Evolutionary conservation across 2,888 invertebrate species (phyloP), one percentile per base, ranked within the genome.

Genomic region (Acanthopleura granulata): DNA sequence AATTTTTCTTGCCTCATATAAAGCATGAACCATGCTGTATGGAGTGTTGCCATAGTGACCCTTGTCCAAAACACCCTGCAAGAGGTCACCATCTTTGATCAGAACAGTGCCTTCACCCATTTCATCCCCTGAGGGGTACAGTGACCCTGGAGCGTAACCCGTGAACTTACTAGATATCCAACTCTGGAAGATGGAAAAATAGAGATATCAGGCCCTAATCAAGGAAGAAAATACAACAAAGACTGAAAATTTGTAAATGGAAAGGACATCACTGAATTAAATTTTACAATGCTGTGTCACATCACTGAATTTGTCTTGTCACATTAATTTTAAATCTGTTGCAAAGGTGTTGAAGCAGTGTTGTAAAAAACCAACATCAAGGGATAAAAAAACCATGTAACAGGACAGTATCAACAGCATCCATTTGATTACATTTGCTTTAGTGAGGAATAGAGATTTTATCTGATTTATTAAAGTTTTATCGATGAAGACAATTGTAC

Each of bases 41-140:
- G 96, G 94, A 0, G 98, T 97, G 1, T 98, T 95, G 18, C 99
- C 99, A 88, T 96, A 97, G 88, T 99, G 98, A 15, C 94, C 95
- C 91, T 99, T 99, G 91, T 99, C 99, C 75, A 99, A 92, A 66
- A 98, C 94, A 11, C 99, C 99, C 81, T 93, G 93, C 3, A 99
- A 89, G 61, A 99, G 92, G 91, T 99, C 95, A 14, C 99, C 98
- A 62, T 94, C 92, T 73, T 95, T 92, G 76, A 98, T 95, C 3
- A 98, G 92, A 16, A 99, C 97, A 91, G 96, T 94, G 75, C 96
- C 95, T 91, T 99, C 99, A 25, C 95, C 93, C 95, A 99, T 95
- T 0, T 84, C 79, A 30, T 87, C 80, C 66, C 66, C 66, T 27
- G 66, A 27, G 66, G 66, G 66, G 66, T 66, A 66, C 16, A 66